These are phyloP conservation scores for Desmodus rotundus DNA, from an alignment of 2,113 vertebrate genomes.

Conservation along the genomic window DNA sequence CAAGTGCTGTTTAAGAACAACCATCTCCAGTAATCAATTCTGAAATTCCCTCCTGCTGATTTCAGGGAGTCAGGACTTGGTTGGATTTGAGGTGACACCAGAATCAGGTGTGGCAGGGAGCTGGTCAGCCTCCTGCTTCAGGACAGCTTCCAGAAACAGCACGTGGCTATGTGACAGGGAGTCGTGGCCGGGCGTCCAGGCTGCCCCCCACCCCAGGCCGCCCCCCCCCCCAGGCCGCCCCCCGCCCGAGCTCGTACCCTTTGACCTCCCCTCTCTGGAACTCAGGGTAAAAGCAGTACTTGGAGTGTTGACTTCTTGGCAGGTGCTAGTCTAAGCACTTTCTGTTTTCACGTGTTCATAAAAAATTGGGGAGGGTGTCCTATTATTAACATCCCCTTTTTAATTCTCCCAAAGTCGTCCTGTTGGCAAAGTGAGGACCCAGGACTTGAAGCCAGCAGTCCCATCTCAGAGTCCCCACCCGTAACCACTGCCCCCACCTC, in stretches of 20 bases:
- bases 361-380: background rate
- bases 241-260: background rate
- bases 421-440: background rate
- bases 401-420: background rate
- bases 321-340: background rate
- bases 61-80: background rate
- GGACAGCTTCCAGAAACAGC: background rate
- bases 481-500: accelerated
- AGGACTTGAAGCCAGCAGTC: accelerated
- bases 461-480: accelerated
- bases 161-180: background rate
- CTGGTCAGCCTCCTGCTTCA: background rate
- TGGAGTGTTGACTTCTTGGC: background rate
- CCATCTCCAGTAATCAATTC: background rate
- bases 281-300: too few relatives aligned
- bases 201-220: too few relatives aligned
- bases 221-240: too few relatives aligned
- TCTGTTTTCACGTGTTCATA: background rate
- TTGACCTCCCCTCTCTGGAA: background rate
- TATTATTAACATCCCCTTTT: accelerated
- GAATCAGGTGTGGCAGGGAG: background rate
- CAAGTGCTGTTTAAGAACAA: background rate
- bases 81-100: background rate
- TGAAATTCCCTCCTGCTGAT: background rate
- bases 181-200: too few relatives aligned